phyloP scores from a whole-genome alignment of 1,140 invertebrate genomes.

The Chionoecetes opilio region DNA sequence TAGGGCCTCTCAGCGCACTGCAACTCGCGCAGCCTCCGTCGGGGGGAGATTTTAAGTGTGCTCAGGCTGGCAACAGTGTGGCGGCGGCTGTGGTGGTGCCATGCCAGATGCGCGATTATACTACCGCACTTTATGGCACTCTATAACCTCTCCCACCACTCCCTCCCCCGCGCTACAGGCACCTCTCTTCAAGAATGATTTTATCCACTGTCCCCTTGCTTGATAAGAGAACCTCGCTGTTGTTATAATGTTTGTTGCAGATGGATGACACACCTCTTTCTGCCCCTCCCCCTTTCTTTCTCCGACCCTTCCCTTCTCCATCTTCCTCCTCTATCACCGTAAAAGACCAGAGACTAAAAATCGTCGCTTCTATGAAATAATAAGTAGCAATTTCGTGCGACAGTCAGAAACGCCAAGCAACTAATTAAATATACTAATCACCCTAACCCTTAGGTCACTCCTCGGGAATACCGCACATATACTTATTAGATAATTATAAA shows the following conservation, averaged over 20 bases:
- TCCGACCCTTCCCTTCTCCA: not conserved
- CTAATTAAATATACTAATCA: no score
- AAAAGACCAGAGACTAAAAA: no score
- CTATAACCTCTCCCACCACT: not conserved
- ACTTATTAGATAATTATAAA: no score
- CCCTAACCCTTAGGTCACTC: no score
- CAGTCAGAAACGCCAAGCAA: no score
- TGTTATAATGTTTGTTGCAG: not conserved
- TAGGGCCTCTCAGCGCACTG: not conserved
- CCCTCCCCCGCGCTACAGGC: not conserved
- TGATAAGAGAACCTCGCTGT: not conserved
- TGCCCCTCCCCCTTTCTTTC: not conserved
- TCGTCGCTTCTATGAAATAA: no score
- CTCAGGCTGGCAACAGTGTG: conserved; percentile 45
- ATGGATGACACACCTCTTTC: not conserved
- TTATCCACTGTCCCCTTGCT: no score
- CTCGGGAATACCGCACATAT: no score
- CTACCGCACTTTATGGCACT: not conserved
- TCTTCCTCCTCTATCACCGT: not conserved
- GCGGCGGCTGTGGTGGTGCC: not conserved
- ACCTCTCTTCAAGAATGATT: no score
- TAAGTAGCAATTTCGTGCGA: no score
- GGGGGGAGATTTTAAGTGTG: conserved; percentile 28
- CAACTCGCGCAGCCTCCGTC: conserved; percentile 30
- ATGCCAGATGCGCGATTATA: conserved; percentile 44